Evolutionary conservation across 2,888 invertebrate genomes (phyloP), one percentile per base, ranked within the genome.

Genomic region (Agriopis marginaria): DNA sequence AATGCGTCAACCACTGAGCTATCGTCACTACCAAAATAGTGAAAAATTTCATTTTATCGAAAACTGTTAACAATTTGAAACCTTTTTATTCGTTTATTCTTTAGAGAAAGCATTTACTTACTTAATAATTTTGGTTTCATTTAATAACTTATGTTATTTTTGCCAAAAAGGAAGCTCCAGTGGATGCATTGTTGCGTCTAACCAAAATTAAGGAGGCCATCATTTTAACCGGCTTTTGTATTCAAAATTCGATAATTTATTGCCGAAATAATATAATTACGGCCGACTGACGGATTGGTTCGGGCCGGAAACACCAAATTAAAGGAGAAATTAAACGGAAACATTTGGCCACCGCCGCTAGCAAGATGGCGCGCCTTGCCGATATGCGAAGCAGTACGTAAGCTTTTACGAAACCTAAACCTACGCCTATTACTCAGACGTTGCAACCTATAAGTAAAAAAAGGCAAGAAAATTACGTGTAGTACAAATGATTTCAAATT

Each of bases 201-300:
- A 88, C 88, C 82, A 88, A 89, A 89, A 91, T 89, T 85, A 90
- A 89, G 83, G 88, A 86, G 85, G 81, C 82, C 86, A 86, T 89
- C 84, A 85, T 86, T 87, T 88, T 86, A 90, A 89, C 88, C 87
- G 86, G 87, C 89, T 90, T 89, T 91, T 89, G 89, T 92, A 89
- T 90, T 90, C 90, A 91, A 92, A 93, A 90, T 90, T 94, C 89
- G 91, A 93, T 94, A 94, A 94, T 94, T 92, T 93, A 93, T 94
- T 90, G 92, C 91, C 93, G 92, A 94, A 93, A 94, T 94, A 94
- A 94, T 94, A 93, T 93, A 93, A 94, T 94, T 94, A 94, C 86
- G 89, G 89, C 85, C 86, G 88, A 82, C 91, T 91, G 93, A 89
- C 91, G 92, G 93, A 93, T 93, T 93, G 93, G 90, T 86, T 89